phyloP scores from a whole-genome alignment of 1,140 invertebrate species.

The Hyles euphorbiae region DNA sequence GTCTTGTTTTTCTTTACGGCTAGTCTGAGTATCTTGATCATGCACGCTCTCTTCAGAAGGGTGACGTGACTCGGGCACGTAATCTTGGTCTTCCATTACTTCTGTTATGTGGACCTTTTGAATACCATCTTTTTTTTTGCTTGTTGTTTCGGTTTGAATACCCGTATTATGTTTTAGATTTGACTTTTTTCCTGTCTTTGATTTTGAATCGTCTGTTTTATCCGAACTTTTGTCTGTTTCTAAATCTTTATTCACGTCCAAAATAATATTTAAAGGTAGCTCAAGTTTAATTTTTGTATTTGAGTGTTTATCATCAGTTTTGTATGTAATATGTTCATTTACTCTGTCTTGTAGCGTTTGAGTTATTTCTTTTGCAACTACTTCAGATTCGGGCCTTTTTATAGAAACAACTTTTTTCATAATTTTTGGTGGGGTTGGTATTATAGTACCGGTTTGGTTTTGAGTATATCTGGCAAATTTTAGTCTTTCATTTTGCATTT shows the following conservation, averaged over 20 bases:
- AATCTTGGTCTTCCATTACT: background rate
- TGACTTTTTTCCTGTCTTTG: constrained; percentile 15
- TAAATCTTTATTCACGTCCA: background rate
- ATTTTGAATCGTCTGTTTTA: too few species aligned
- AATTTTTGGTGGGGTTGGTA: background rate
- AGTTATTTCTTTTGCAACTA: constrained; percentile 23
- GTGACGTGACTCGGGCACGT: background rate
- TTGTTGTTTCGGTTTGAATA: constrained; percentile 33
- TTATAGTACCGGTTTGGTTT: constrained; percentile 26
- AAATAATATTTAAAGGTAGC: background rate
- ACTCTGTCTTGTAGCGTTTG: constrained; percentile 19
- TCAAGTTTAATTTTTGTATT: background rate
- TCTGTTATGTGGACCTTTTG: constrained; percentile 31
- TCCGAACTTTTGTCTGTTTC: too few species aligned
- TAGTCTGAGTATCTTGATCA: constrained; percentile 9
- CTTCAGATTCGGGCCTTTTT: constrained; percentile 16
- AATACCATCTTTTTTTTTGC: constrained; percentile 7
- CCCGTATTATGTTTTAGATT: constrained; percentile 34
- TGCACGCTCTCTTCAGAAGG: constrained; percentile 1
- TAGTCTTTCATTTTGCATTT: background rate
- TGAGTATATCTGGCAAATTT: constrained; percentile 30
- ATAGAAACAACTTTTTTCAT: background rate
- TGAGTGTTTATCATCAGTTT: background rate
- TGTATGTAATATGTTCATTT: constrained; percentile 8
- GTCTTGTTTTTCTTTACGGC: constrained; percentile 13